Percentiles rank a stretch among this genome's conserved stretches.
These are phyloP conservation scores for Venturia canescens DNA, from an alignment of 1,140 invertebrate species.

Conservation along the genomic window DNA sequence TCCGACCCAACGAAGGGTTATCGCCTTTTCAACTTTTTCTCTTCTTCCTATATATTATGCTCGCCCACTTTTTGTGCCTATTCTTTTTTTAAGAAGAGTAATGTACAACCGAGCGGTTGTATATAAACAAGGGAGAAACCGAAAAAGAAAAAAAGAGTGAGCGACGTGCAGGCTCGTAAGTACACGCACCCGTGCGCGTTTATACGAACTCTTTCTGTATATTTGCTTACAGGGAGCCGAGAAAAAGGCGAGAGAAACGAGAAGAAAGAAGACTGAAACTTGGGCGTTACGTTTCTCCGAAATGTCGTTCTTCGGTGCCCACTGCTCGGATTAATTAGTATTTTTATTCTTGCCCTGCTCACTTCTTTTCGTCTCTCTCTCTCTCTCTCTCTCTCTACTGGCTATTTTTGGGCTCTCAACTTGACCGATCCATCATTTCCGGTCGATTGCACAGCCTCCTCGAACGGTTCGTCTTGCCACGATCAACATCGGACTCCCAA, in stretches of 20 bases:
- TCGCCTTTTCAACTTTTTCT: slow-evolving; percentile 1
- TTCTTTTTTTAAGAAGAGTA: not conserved
- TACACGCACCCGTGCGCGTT: not conserved
- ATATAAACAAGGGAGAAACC: not conserved
- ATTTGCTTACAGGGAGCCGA: not conserved
- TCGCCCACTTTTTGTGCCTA: not conserved
- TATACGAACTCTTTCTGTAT: slow-evolving; percentile 2
- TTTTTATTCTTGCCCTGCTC: not conserved
- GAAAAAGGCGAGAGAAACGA: not conserved
- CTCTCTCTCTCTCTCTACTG: too few species aligned
- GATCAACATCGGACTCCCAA: too few species aligned
- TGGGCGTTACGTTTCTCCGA: not conserved
- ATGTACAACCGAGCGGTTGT: not conserved
- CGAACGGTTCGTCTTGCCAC: too few species aligned
- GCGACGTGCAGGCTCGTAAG: not conserved
- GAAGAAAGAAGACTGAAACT: not conserved
- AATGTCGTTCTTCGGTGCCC: not conserved
- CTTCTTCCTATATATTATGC: not conserved
- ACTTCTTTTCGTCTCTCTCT: too few species aligned
- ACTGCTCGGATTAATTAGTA: not conserved
- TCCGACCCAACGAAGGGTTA: not conserved
- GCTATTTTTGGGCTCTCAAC: too few species aligned
- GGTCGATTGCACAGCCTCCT: too few species aligned
- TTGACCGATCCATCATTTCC: too few species aligned
- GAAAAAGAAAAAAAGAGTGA: not conserved